Base-by-base conservation (phyloP, 1,140 invertebrate genomes). In the Drosophila repletoides region DNA sequence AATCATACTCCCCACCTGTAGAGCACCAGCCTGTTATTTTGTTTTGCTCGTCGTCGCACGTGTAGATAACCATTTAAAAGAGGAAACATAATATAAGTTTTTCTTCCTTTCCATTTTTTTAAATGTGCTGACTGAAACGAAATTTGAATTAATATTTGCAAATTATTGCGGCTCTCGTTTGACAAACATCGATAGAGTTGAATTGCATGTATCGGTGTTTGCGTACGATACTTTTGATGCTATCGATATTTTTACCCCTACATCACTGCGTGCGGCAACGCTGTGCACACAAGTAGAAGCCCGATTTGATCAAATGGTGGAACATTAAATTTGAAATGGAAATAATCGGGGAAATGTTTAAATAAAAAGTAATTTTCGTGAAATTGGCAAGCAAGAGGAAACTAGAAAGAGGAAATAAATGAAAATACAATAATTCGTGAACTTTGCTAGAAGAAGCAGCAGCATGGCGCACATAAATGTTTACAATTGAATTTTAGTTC, bases 211-310 rank as follows among this genome's bases (percentile, higher is more conserved):
- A 45, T 46, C 64, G 64, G 41, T 34, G 31, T 15, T 14, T 7
- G 15, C 10, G 9, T 17, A 36, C 56, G 64, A 61, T 67, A 67
- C 24, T 46, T 26, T 26, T 26, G 19, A 3, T n/a, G 43, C 38
- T 67, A 67, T 67, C 64, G 64, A 67, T 67, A 67, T 38, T 34
- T 65, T 36, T 67, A 45, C 64, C 64, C 64, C 46, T 51, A 61
- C 64, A 67, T 61, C 64, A 46, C 64, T 67, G 64, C 29, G 38
- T 66, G 58, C 64, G 64, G 64, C 64, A 67, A 67, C 46, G 64
- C 64, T 67, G 56, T 29, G 41, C 45, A 60, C 46, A 61, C 19
- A 48, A 61, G 10, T 46, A 67, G 56, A 67, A 67, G 64, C 64
- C 64, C 52, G 64, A 67, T 67, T 67, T 67, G 56, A 60, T 61